These are phyloP conservation scores for Stenurella melanura DNA, from an alignment of 2,888 invertebrate genomes.

Conservation along the genomic window DNA sequence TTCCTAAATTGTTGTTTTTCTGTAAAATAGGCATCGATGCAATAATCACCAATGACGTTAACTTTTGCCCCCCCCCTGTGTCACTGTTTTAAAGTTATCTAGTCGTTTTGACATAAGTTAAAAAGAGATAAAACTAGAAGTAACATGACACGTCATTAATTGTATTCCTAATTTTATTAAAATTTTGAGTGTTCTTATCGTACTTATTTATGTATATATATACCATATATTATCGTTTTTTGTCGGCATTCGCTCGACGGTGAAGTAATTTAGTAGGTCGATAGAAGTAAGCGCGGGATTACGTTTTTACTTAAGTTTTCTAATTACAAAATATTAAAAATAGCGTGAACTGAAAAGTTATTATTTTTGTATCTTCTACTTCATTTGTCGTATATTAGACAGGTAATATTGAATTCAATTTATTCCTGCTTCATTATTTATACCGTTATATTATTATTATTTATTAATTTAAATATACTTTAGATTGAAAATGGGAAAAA, in stretches of 20 bases:
- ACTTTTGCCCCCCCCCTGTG: not conserved
- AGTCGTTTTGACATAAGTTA: not conserved
- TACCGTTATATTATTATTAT: no score
- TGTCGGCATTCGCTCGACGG: no score
- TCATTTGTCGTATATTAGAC: not conserved
- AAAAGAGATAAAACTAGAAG: not conserved
- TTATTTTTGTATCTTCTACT: no score
- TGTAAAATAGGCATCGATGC: not conserved
- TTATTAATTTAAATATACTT: not conserved
- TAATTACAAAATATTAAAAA: no score
- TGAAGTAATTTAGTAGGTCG: no score
- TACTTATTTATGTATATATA: no score
- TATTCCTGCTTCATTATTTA: not conserved
- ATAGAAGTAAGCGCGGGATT: no score
- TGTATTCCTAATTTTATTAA: no score
- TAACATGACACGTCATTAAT: not conserved
- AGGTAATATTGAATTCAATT: not conserved
- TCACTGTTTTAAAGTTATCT: not conserved
- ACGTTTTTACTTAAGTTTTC: no score
- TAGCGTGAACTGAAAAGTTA: no score
- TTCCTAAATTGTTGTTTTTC: not conserved
- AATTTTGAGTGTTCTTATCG: no score
- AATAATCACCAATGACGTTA: not conserved
- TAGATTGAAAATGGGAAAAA: conserved; percentile 76
- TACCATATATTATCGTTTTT: no score